Percentiles rank a stretch among this genome's conserved stretches.
Evolutionary conservation across 2,797 vertebrate genomes (phyloP).

Genomic region (Tragelaphus eurycerus): DNA sequence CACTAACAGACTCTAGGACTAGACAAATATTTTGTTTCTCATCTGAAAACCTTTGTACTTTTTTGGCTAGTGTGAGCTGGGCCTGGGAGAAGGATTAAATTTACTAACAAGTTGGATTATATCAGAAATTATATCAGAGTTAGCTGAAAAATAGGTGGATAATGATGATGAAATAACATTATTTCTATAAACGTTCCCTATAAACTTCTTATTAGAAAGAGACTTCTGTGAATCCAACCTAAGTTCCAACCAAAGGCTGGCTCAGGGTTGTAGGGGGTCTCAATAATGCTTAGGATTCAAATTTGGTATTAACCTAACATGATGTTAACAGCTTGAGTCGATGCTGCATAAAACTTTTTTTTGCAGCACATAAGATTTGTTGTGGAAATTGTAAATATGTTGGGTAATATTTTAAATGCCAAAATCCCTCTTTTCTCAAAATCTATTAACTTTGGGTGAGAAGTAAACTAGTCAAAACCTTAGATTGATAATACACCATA

Average conservation of each 20-base stretch:
- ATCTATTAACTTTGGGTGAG: background rate
- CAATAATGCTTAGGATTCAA: background rate
- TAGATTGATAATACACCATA: background rate
- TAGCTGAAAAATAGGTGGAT: background rate
- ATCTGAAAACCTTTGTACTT: background rate
- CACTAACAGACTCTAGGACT: background rate
- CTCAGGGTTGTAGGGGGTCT: background rate
- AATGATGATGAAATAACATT: background rate
- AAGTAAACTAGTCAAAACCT: background rate
- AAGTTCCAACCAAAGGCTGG: background rate
- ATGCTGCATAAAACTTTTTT: background rate
- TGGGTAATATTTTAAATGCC: background rate
- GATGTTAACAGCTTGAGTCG: background rate
- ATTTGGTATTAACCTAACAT: background rate
- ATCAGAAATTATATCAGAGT: background rate
- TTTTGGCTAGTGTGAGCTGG: background rate
- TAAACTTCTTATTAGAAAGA: background rate
- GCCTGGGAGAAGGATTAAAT: background rate
- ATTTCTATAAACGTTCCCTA: background rate
- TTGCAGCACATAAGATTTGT: background rate
- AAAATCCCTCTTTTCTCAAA: background rate
- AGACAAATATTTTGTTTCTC: background rate
- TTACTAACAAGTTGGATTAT: background rate
- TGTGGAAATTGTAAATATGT: background rate
- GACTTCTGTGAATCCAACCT: background rate